Evolutionary conservation across 2,888 invertebrate genomes (phyloP).

Genomic region (Microctonus aethiopoides): DNA sequence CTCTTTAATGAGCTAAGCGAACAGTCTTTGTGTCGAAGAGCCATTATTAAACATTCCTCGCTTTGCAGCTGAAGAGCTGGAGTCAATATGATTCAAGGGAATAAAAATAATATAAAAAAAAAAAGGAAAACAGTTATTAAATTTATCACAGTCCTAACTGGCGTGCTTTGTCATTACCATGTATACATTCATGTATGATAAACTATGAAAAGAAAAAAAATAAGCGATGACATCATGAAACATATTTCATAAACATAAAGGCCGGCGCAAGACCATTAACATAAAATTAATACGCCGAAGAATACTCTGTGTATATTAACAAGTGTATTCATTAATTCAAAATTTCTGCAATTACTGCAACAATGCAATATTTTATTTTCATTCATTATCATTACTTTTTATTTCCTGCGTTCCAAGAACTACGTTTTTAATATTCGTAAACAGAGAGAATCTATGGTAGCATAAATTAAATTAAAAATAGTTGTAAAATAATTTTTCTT

Average conservation of each 20-base stretch:
- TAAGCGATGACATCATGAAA: constrained; percentile 1
- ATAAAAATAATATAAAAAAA: neutral
- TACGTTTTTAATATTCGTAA: too few species aligned
- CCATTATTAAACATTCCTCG: neutral
- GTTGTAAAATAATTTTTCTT: too few species aligned
- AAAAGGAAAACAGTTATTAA: constrained; percentile 34
- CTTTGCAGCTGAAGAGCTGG: neutral
- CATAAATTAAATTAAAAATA: too few species aligned
- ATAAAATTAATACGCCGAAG: too few species aligned
- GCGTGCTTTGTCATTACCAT: constrained; percentile 18
- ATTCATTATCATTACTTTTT: neutral
- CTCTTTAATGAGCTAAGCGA: constrained; percentile 18
- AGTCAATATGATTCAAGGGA: neutral
- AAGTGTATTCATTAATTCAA: neutral
- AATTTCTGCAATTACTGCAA: too few species aligned
- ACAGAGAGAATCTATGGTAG: too few species aligned
- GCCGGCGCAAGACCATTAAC: too few species aligned
- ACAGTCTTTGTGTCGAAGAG: constrained; percentile 13
- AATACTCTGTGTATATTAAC: neutral
- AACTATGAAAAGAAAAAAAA: constrained; percentile 17
- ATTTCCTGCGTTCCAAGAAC: neutral
- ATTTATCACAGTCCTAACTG: constrained; percentile 49
- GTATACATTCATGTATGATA: neutral
- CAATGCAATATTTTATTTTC: neutral
- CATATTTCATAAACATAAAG: neutral